Conservation (phyloP, 2,113 vertebrate species). For the Leptobrachium ailaonicum region DNA sequence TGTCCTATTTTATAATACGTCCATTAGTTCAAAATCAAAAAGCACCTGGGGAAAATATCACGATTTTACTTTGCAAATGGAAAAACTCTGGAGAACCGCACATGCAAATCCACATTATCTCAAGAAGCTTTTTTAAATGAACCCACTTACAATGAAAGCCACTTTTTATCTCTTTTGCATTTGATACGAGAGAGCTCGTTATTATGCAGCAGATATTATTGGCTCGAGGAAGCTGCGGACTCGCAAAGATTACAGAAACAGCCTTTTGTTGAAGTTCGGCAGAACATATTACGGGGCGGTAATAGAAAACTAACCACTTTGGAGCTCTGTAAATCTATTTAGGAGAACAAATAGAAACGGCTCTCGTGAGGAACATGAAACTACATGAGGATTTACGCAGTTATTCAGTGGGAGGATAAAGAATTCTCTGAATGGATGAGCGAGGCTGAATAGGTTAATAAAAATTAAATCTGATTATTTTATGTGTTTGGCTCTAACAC, state of each 20-base stretch:
- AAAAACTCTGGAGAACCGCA: constrained; percentile 42
- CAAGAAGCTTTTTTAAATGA: constrained; percentile 38
- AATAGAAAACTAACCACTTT: neutral
- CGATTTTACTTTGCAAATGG: constrained; percentile 40
- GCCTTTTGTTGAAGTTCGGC: neutral
- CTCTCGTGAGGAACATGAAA: neutral
- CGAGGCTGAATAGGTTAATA: too few relatives aligned
- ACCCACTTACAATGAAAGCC: constrained; percentile 28
- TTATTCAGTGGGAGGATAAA: too few relatives aligned
- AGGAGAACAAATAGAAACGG: constrained; percentile 6
- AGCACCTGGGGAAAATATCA: neutral
- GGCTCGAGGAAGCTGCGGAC: neutral
- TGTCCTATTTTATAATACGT: too few relatives aligned
- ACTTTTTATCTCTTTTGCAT: constrained; percentile 31
- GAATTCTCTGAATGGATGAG: too few relatives aligned
- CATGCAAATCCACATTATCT: constrained; percentile 46
- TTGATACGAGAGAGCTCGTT: constrained; percentile 20
- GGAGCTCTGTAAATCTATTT: neutral
- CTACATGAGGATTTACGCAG: neutral
- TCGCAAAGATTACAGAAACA: constrained; percentile 18
- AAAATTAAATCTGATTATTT: too few relatives aligned
- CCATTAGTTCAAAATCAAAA: constrained; percentile 33
- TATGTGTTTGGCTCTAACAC: too few relatives aligned
- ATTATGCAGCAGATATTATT: constrained; percentile 12
- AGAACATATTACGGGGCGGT: neutral